Evolutionary conservation across 2,113 vertebrate genomes (phyloP), one percentile per base, ranked within the genome.

Genomic region (Macquaria australasica): DNA sequence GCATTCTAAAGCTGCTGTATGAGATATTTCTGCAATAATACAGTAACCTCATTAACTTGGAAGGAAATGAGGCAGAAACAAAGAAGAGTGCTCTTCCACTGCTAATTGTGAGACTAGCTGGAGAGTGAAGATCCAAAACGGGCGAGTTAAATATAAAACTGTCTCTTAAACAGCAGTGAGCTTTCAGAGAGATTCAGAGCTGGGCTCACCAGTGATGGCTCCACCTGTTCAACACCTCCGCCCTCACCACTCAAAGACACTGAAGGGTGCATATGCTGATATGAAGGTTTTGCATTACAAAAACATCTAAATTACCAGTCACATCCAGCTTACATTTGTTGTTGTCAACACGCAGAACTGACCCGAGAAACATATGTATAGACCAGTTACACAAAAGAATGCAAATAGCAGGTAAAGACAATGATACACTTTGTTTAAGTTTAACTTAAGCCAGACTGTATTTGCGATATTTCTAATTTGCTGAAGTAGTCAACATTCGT

Each of bases 11-110:
- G 84, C 82, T 66, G 74, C 63, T 8, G 50, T 28, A 48, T 67
- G 80, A 86, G 85, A 82, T 82, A 85, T 86, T 37, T 50, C 69
- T 73, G 64, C 76, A 82, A 84, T 69, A 82, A 85, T 56, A 59
- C 73, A 8, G 66, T 50, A 83, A 87, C 80, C 92, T 91, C 84
- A 89, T 94, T 90, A 91, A 80, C 63, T 83, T 73, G 77, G 84
- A 87, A 31, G 80, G 77, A 91, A 84, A 85, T 53, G 85, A 87
- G 73, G 88, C 84, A 84, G 84, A 85, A 91, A 87, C 68, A 63
- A 75, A 85, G 60, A 69, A 12, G 11, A 31, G 23, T 5, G 34
- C 39, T 64, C 56, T 31, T 12, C 64, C 4, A 34, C 34, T 76
- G 39, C 80, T 89, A 85, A 90, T 86, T 88, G 82, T 62, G 62